Base-by-base conservation (phyloP, 1,140 invertebrate species). In the Drosophila arawakana region DNA sequence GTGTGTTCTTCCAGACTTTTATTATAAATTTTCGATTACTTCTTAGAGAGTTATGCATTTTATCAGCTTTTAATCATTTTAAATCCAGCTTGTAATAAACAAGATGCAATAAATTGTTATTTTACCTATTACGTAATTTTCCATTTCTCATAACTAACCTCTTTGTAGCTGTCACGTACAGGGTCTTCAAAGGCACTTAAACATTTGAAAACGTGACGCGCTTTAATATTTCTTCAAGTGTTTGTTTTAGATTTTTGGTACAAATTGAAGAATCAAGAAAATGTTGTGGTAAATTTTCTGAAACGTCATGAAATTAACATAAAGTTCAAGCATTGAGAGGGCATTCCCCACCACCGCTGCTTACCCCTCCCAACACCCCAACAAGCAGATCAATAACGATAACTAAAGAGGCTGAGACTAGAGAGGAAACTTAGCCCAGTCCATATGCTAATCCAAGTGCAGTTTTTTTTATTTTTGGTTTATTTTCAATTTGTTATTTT, bases 211-310 rank as follows among this genome's bases (percentile, higher is more conserved):
- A 78, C 82, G 82, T 86, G 82, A 86, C 76, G 78, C 66, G 66
- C 65, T 78, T 70, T 81, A 21, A 68, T 74, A 75, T 76, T 68
- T 61, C 30, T 10, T 65, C 41, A 72, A 89, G 84, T 89, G 84
- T 89, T 89, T 89, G 75, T 76, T 81, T 89, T 81, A 89, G 74
- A 74, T 74, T 78, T 73, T 83, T 55, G 67, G 79, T 76, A 82
- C 59, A 74, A 77, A 66, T 75, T 63, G 58, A 52, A 52, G 41
- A 73, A 79, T 79, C 35, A 57, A 57, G 15, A 57, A 41, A 21
- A 54, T 18, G 7, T 81, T 59, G 70, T 78, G 70, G 57, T 50
- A 76, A 81, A 73, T 47, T 47, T 80, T 66, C 2, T 80, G 52
- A 78, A 81, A 59, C 50, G 70, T 76, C 77, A 83, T 78, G 73